phyloP scores from a whole-genome alignment of 2,888 invertebrate species.

The Exocentrus adspersus region DNA sequence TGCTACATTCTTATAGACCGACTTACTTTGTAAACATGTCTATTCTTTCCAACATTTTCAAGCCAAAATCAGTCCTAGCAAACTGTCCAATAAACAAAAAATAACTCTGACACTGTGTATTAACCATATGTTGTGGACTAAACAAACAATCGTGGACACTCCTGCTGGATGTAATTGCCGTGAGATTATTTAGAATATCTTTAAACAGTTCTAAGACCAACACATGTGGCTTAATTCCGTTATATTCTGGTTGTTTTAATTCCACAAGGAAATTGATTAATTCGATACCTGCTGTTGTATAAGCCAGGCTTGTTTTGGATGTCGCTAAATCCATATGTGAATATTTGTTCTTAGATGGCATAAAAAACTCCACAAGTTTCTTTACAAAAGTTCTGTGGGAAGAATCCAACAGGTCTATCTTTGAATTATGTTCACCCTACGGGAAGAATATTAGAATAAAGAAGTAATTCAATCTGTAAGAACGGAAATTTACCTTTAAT shows the following conservation, averaged over 20 bases:
- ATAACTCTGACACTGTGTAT: constrained; percentile 93
- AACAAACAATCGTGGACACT: constrained; percentile 88
- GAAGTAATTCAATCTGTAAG: too few relatives aligned
- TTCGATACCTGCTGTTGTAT: constrained; percentile 76
- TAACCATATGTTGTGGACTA: constrained; percentile 87
- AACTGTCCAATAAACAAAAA: constrained; percentile 93
- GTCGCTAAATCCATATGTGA: constrained; percentile 81
- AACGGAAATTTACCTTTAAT: constrained; percentile 70
- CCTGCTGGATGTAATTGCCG: constrained; percentile 75
- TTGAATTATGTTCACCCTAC: constrained; percentile 53
- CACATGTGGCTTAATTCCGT: constrained; percentile 57
- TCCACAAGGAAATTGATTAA: constrained; percentile 77
- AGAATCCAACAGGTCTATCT: constrained; percentile 70
- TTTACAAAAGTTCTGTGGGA: constrained; percentile 75
- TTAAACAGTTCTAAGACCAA: constrained; percentile 81
- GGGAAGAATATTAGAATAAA: constrained; percentile 10
- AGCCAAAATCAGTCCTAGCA: constrained; percentile 75
- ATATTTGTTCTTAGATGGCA: constrained; percentile 88
- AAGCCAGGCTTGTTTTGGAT: constrained; percentile 70
- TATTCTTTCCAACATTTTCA: constrained; percentile 77
- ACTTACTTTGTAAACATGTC: constrained; percentile 80
- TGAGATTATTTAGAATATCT: constrained; percentile 81
- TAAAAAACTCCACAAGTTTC: constrained; percentile 84
- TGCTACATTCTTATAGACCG: neutral
- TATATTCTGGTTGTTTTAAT: constrained; percentile 49